Conservation (phyloP, 2,888 invertebrate genomes). For the Platypus cylindrus region DNA sequence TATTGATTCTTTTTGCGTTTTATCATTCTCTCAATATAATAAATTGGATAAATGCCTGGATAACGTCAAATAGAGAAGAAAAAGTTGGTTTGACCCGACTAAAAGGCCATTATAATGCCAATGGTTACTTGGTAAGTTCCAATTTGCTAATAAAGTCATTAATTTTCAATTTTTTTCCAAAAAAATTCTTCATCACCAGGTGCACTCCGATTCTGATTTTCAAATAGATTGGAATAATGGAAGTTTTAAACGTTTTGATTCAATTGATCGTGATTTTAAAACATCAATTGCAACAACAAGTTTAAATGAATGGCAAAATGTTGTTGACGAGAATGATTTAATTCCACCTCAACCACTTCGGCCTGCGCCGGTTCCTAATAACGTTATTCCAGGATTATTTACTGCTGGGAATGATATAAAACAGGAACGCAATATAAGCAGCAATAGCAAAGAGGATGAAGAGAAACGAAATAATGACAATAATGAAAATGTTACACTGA, state of each 20-base stretch:
- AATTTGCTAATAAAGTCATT: too few species aligned
- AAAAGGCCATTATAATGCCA: constrained; percentile 47
- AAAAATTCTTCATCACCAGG: constrained; percentile 31
- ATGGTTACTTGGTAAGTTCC: constrained; percentile 54
- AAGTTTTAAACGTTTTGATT: constrained; percentile 52
- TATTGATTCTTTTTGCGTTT: constrained; percentile 33
- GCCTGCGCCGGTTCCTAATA: constrained; percentile 40
- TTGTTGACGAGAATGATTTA: constrained; percentile 21
- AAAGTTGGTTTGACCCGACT: constrained; percentile 41
- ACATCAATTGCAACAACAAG: constrained; percentile 37
- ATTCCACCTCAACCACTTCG: constrained; percentile 55
- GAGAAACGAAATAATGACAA: too few species aligned
- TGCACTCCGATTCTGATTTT: constrained; percentile 52
- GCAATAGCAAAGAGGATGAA: too few species aligned
- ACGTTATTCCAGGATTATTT: constrained; percentile 13
- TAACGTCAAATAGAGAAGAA: constrained; percentile 41
- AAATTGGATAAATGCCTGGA: constrained; percentile 38
- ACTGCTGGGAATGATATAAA: too few species aligned
- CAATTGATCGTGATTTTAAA: constrained; percentile 44
- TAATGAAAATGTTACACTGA: too few species aligned
- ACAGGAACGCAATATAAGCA: too few species aligned
- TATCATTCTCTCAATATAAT: constrained; percentile 36
- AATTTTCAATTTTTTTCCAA: not conserved
- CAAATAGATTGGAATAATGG: constrained; percentile 47
- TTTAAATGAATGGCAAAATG: constrained; percentile 24